Evolutionary conservation across 2,797 vertebrate species (phyloP).

Genomic region (Sciurus carolinensis): DNA sequence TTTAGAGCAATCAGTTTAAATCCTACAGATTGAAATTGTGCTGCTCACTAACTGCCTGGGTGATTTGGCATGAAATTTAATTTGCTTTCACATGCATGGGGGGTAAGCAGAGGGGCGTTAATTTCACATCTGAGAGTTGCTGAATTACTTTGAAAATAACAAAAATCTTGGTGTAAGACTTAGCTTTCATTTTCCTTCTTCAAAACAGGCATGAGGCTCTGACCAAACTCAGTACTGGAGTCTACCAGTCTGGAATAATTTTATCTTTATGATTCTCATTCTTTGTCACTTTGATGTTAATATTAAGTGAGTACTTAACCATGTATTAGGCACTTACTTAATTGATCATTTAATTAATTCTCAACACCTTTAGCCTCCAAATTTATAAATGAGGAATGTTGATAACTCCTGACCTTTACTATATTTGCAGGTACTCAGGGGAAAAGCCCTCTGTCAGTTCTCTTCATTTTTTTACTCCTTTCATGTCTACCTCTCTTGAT

Average conservation of each 20-base stretch:
- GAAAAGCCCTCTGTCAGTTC: too few species aligned
- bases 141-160: constrained; percentile 64
- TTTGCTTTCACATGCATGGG: constrained; percentile 76
- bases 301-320: constrained; percentile 25
- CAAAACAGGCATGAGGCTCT: background rate
- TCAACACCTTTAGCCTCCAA: background rate
- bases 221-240: background rate
- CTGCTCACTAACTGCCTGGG: constrained; percentile 71
- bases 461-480: background rate
- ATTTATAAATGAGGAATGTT: background rate
- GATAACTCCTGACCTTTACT: background rate
- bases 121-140: constrained; percentile 72
- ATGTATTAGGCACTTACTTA: background rate
- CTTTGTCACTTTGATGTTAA: background rate
- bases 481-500: background rate
- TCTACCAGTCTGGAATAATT: background rate
- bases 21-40: constrained; percentile 74
- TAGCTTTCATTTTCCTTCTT: constrained; percentile 58
- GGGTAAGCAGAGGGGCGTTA: constrained; percentile 68
- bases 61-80: constrained; percentile 81
- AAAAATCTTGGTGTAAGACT: constrained; percentile 52
- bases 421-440: fast-evolving
- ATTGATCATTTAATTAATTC: background rate
- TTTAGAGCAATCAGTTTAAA: constrained; percentile 83
- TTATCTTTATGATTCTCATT: background rate